Conservation (phyloP, 2,888 invertebrate species). For the Lacanobia oleracea region DNA sequence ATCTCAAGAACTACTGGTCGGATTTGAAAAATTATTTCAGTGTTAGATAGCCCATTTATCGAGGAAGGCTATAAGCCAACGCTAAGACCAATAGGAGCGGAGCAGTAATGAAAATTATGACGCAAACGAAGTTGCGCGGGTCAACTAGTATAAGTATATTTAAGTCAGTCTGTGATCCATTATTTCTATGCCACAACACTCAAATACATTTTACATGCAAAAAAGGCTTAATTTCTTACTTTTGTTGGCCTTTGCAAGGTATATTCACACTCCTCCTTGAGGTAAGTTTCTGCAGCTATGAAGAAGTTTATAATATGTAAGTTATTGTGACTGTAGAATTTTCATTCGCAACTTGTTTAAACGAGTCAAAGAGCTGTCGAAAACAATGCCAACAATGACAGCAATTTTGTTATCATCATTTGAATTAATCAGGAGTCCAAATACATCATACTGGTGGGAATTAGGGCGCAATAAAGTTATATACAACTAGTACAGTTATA, state of each 20-base stretch:
- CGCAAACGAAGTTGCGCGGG: too few relatives aligned
- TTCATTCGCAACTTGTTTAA: background rate
- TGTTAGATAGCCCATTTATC: too few relatives aligned
- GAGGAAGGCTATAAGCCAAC: too few relatives aligned
- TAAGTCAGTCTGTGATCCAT: constrained; percentile 44
- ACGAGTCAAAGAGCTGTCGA: background rate
- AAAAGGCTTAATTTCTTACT: constrained; percentile 35
- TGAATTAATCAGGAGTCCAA: background rate
- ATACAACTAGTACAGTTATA: background rate
- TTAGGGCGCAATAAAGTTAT: background rate
- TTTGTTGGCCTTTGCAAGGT: constrained; percentile 24
- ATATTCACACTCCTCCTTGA: constrained; percentile 18
- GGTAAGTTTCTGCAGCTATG: constrained; percentile 25
- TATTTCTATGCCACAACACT: constrained; percentile 35
- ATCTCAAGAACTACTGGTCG: too few relatives aligned
- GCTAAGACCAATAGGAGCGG: too few relatives aligned
- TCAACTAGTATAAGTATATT: too few relatives aligned
- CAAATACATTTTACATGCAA: constrained; percentile 34
- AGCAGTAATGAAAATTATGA: too few relatives aligned
- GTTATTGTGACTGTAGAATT: background rate
- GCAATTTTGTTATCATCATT: too few relatives aligned
- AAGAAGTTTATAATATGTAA: constrained; percentile 13
- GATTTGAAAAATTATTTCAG: too few relatives aligned
- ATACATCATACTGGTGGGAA: too few relatives aligned
- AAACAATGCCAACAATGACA: too few relatives aligned